Percentiles rank a stretch among this genome's conserved stretches.
These are phyloP conservation scores for Cosmia trapezina DNA, from an alignment of 2,888 invertebrate species.

Conservation along the genomic window DNA sequence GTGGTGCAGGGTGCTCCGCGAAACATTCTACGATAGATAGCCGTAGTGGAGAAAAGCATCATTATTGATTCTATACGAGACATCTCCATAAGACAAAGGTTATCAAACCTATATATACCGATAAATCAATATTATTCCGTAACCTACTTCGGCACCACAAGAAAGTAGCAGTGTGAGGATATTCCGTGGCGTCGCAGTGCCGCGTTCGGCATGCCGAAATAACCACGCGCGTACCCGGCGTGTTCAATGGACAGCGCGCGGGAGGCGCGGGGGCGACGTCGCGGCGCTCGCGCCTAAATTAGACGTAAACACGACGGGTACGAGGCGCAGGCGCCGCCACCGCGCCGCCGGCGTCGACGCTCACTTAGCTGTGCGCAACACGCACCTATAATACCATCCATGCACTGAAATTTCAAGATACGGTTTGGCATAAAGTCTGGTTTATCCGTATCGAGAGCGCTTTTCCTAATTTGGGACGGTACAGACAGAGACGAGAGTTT, in stretches of 20 bases:
- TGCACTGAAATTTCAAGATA: constrained; percentile 52
- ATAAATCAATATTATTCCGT: constrained; percentile 56
- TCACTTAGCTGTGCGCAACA: constrained; percentile 66
- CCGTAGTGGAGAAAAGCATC: neutral
- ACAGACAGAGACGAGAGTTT: neutral
- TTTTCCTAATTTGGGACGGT: constrained; percentile 23
- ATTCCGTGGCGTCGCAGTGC: constrained; percentile 79
- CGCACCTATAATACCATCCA: constrained; percentile 61
- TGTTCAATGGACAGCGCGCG: constrained; percentile 87
- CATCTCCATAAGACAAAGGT: neutral
- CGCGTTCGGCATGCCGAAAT: constrained; percentile 85
- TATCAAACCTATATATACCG: constrained; percentile 15
- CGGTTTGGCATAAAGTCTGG: constrained; percentile 11
- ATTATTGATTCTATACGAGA: neutral
- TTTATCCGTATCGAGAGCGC: constrained; percentile 15
- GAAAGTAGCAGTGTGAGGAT: constrained; percentile 69
- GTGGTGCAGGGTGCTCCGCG: neutral
- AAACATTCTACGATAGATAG: neutral
- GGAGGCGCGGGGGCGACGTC: constrained; percentile 82
- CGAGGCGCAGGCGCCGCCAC: constrained; percentile 88
- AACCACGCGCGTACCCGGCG: constrained; percentile 84
- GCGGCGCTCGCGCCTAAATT: constrained; percentile 90
- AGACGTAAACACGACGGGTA: constrained; percentile 89
- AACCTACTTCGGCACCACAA: constrained; percentile 65
- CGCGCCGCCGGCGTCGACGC: constrained; percentile 66